Evolutionary conservation across 2,113 vertebrate genomes (phyloP).

Genomic region (Oreocharis arfaki): DNA sequence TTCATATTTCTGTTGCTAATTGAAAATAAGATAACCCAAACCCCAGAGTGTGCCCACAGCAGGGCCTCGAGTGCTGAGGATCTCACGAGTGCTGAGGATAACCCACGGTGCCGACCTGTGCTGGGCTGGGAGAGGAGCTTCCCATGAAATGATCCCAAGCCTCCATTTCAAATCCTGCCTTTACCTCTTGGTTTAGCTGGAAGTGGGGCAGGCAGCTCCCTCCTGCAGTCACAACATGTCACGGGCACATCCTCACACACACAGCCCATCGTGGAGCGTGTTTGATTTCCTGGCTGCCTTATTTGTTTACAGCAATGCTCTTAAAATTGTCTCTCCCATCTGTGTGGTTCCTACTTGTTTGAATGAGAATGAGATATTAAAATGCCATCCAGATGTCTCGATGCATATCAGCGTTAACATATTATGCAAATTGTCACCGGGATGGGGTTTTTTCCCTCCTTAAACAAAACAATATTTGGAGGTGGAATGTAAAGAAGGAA

Average conservation of each 20-base stretch:
- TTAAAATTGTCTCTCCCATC: slow-evolving; percentile 77
- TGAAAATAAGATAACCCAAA: not conserved
- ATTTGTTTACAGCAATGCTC: slow-evolving; percentile 80
- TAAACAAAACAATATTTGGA: slow-evolving; percentile 73
- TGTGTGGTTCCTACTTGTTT: slow-evolving; percentile 74
- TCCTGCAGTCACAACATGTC: slow-evolving; percentile 56
- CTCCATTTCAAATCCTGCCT: not conserved
- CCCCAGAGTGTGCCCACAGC: not conserved
- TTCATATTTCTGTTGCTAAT: not conserved
- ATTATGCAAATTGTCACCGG: slow-evolving; percentile 73
- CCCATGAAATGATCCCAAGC: not conserved
- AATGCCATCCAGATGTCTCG: slow-evolving; percentile 82
- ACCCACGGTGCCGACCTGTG: not conserved
- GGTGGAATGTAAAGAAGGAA: slow-evolving; percentile 51
- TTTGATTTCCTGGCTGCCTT: slow-evolving; percentile 78
- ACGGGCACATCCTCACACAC: not conserved
- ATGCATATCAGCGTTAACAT: slow-evolving; percentile 70
- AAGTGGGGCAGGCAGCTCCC: slow-evolving; percentile 1
- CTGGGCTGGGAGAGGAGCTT: not conserved
- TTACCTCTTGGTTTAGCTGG: not conserved
- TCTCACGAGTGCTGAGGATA: not conserved
- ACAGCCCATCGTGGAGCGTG: slow-evolving; percentile 19
- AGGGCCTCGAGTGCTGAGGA: not conserved
- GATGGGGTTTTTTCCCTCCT: not conserved
- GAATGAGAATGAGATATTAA: slow-evolving; percentile 82